Conservation (phyloP, 2,113 vertebrate species). For the Ochotona princeps region DNA sequence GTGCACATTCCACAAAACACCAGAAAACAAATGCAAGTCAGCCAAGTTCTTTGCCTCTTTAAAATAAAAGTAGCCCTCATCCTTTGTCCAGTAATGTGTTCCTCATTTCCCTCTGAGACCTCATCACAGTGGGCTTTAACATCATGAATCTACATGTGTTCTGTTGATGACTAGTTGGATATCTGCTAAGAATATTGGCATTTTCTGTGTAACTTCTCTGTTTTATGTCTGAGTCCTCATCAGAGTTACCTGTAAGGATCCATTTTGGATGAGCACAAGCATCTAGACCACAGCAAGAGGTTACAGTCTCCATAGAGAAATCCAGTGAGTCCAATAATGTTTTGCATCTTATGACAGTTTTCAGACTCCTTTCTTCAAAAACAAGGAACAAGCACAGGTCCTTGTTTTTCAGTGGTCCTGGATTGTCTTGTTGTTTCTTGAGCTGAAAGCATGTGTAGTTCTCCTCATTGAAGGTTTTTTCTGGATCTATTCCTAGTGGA, state of each 20-base stretch:
- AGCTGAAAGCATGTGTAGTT: neutral
- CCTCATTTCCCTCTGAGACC: neutral
- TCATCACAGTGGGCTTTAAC: neutral
- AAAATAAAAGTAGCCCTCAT: neutral
- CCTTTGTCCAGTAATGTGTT: neutral
- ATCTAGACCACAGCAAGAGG: neutral
- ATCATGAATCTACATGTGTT: neutral
- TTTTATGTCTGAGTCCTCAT: neutral
- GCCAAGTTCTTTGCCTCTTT: neutral
- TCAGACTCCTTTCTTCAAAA: conserved; percentile 1
- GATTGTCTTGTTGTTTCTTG: neutral
- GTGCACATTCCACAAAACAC: neutral
- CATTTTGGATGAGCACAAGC: neutral
- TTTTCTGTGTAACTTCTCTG: neutral
- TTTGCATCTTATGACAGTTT: neutral
- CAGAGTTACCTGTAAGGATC: neutral
- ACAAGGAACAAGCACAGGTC: neutral
- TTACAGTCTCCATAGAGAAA: neutral
- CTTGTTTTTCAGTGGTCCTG: neutral
- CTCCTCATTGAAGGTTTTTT: neutral
- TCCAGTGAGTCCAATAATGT: neutral
- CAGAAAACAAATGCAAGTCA: neutral
- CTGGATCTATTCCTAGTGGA: neutral
- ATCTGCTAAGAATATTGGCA: neutral
- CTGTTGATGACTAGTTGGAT: neutral